Evolutionary conservation across 2,888 invertebrate species (phyloP).

Genomic region (Trichacis sp.): DNA sequence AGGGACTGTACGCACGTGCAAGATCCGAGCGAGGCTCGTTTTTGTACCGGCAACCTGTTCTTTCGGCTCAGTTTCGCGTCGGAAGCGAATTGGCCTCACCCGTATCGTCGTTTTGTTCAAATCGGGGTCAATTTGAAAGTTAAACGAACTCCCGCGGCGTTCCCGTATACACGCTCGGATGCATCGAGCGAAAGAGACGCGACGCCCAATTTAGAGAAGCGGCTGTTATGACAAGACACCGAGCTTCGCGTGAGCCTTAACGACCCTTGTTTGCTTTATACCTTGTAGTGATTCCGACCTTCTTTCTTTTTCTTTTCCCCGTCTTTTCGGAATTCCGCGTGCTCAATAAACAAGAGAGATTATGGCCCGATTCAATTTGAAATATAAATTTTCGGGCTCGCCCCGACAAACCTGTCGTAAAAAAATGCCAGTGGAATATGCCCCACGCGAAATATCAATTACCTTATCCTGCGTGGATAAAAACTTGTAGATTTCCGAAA

Average conservation of each 20-base stretch:
- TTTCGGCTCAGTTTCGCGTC: constrained; percentile 24
- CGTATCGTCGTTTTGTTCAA: constrained; percentile 24
- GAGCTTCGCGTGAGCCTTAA: neutral
- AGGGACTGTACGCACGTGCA: constrained; percentile 19
- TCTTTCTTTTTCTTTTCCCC: neutral
- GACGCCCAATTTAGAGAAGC: constrained; percentile 41
- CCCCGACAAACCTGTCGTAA: too few relatives aligned
- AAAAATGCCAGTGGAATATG: too few relatives aligned
- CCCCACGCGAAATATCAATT: too few relatives aligned
- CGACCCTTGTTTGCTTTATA: neutral
- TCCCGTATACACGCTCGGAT: neutral
- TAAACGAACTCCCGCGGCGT: constrained; percentile 45
- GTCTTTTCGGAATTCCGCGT: neutral
- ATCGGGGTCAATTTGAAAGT: constrained; percentile 51
- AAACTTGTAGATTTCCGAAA: too few relatives aligned
- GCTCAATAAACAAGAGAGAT: constrained; percentile 1
- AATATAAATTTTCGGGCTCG: too few relatives aligned
- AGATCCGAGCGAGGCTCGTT: constrained; percentile 7
- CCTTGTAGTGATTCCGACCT: neutral
- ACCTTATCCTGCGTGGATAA: too few relatives aligned
- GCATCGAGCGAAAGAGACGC: neutral
- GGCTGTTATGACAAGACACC: constrained; percentile 6
- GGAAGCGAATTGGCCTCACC: constrained; percentile 27
- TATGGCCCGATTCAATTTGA: neutral
- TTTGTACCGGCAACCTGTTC: constrained; percentile 25